Evolutionary conservation across 2,113 vertebrate species (phyloP).

Genomic region (Copsychus sechellarum): DNA sequence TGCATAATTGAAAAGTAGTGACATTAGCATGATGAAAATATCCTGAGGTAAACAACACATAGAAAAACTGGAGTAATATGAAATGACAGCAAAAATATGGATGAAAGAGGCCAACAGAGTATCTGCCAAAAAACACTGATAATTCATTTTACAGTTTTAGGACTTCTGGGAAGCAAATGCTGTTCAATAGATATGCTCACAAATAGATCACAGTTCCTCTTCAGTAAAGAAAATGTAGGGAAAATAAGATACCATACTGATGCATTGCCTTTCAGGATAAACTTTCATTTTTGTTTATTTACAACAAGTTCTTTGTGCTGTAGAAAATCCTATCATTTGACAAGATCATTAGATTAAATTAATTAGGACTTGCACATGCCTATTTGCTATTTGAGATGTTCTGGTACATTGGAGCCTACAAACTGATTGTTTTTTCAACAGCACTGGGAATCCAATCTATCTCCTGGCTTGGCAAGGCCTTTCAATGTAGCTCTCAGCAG

Average conservation of each 20-base stretch:
- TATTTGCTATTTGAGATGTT: constrained; percentile 2
- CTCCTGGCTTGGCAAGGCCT: constrained; percentile 37
- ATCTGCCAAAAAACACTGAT: background rate
- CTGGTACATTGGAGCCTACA: background rate
- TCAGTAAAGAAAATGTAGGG: background rate
- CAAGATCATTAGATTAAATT: constrained; percentile 1
- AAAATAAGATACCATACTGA: background rate
- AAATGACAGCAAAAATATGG: background rate
- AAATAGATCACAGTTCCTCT: background rate
- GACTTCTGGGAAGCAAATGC: background rate
- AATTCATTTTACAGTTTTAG: background rate
- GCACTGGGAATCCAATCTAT: constrained; percentile 41
- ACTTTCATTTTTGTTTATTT: background rate
- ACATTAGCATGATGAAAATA: background rate
- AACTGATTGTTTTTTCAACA: constrained; percentile 43
- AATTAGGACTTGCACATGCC: background rate
- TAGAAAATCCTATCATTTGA: background rate
- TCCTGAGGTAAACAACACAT: background rate
- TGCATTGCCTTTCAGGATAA: background rate
- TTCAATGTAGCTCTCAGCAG: constrained; percentile 14
- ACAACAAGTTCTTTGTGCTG: background rate
- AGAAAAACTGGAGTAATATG: background rate
- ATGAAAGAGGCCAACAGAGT: background rate
- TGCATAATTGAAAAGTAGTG: background rate
- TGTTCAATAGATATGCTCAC: background rate